Percentiles rank a stretch among this genome's conserved stretches.
phyloP scores from a whole-genome alignment of 2,797 vertebrate genomes.

The Bovichtus diacanthus region DNA sequence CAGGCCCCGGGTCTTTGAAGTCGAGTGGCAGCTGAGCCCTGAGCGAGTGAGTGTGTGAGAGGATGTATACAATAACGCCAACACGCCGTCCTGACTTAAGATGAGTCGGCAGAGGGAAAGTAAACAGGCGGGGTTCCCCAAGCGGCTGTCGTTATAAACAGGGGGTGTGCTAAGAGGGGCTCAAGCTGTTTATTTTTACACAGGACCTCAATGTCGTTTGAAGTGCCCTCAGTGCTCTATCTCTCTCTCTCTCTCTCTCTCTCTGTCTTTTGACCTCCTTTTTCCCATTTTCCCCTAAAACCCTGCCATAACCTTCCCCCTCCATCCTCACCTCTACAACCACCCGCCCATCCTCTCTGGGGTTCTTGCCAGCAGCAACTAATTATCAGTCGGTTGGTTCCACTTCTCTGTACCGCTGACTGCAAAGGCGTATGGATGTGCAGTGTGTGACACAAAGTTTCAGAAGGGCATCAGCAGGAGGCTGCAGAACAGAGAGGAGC shows the following conservation, averaged over 20 bases:
- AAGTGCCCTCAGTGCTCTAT: slow-evolving; percentile 45
- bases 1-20: slow-evolving; percentile 62
- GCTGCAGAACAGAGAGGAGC: neutral
- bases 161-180: slow-evolving; percentile 51
- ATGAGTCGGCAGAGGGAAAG: slow-evolving; percentile 66
- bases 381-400: slow-evolving; percentile 66
- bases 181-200: slow-evolving; percentile 68
- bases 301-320: slow-evolving; percentile 10
- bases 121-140: slow-evolving; percentile 65
- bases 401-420: slow-evolving; percentile 24
- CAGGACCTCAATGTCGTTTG: slow-evolving; percentile 49
- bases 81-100: slow-evolving; percentile 56
- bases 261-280: slow-evolving; percentile 38
- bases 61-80: slow-evolving; percentile 71
- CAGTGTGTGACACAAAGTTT: neutral
- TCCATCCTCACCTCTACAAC: neutral
- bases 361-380: slow-evolving; percentile 48
- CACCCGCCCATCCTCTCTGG: slow-evolving; percentile 25
- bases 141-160: slow-evolving; percentile 61
- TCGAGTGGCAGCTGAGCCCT: slow-evolving; percentile 59
- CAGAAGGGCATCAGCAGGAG: slow-evolving; percentile 39
- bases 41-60: slow-evolving; percentile 65
- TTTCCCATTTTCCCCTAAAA: slow-evolving; percentile 15
- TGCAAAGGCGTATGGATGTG: slow-evolving; percentile 17
- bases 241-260: slow-evolving; percentile 2